Percentiles rank a stretch among this genome's conserved stretches.
phyloP scores from a whole-genome alignment of 2,113 vertebrate genomes.

The Phycodurus eques region DNA sequence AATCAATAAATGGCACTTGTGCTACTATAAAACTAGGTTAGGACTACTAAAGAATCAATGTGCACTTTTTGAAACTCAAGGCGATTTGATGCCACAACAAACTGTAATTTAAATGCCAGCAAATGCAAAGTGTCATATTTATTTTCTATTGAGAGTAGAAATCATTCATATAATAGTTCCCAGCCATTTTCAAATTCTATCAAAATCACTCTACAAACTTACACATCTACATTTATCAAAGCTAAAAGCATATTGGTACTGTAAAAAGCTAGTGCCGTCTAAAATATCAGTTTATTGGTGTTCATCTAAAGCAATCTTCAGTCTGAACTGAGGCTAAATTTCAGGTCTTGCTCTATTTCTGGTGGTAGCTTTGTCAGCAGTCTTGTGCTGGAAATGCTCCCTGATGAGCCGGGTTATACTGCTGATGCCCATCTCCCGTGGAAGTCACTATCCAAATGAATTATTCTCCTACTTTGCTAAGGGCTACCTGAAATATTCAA shows the following conservation, averaged over 20 bases:
- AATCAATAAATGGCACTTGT: background rate
- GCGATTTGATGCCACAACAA: background rate
- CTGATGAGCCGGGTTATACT: constrained; percentile 61
- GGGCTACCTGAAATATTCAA: constrained; percentile 50
- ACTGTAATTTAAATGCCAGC: background rate
- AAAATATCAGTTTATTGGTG: background rate
- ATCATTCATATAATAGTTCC: too few relatives aligned
- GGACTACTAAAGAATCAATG: background rate
- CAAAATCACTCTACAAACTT: background rate
- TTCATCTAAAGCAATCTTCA: constrained; percentile 39
- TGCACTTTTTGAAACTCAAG: background rate
- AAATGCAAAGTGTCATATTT: background rate
- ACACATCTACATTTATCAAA: background rate
- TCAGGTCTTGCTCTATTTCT: constrained; percentile 67
- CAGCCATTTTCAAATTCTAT: background rate
- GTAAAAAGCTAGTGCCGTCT: background rate
- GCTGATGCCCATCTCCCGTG: constrained; percentile 62
- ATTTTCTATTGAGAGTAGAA: too few relatives aligned
- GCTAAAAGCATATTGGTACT: background rate
- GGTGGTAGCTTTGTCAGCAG: constrained; percentile 66
- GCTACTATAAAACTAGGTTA: background rate
- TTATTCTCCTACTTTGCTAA: constrained; percentile 41
- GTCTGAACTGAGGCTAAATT: constrained; percentile 38
- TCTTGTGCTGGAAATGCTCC: constrained; percentile 47
- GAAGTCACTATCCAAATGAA: constrained; percentile 53